Evolutionary conservation across 2,888 invertebrate genomes (phyloP), one percentile per base, ranked within the genome.

Genomic region (Thyatira batis): DNA sequence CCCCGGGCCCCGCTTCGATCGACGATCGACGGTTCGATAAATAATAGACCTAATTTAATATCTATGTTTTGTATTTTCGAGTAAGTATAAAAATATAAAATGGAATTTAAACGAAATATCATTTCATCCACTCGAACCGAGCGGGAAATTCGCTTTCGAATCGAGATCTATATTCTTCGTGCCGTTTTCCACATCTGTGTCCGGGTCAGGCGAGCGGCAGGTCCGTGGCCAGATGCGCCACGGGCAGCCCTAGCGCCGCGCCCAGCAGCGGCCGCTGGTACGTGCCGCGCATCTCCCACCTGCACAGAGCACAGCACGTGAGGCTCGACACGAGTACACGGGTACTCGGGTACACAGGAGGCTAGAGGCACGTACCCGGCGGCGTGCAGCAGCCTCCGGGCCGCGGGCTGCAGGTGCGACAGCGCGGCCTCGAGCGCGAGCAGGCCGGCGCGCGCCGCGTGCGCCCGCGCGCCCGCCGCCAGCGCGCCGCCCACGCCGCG

Each of bases 241-340:
- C 59, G 39, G 76, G 78, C 69, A 85, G 76, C 67, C 77, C 58
- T 9, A 84, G 78, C 63, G 80, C 82, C 11, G 73, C 70, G 55
- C 83, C 80, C 57, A 69, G 52, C 69, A 84, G 62, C 50, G 73
- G 77, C 9, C 85, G 83, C 62, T 73, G 75, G 67, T 79, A 80
- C 50, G 76, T 60, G 52, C 70, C 79, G 63, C 71, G 76, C 55
- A 72, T 57, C 68, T 73, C 61, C 80, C 79, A 84, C 11, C 84
- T 78, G 67, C 49, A 21, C 23, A 50, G n/a, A n/a, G n/a, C 28
- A 27, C n/a, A 6, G 11, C 11, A n/a, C 6, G n/a, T n/a, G n/a
- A 30, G 2, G 4, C 10, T 3, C 11, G 10, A 3, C 11, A 28
- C n/a, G n/a, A n/a, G n/a, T n/a, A n/a, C n/a, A n/a, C n/a, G n/a